Conservation (phyloP, 2,113 vertebrate genomes). For the Microtus oregoni region DNA sequence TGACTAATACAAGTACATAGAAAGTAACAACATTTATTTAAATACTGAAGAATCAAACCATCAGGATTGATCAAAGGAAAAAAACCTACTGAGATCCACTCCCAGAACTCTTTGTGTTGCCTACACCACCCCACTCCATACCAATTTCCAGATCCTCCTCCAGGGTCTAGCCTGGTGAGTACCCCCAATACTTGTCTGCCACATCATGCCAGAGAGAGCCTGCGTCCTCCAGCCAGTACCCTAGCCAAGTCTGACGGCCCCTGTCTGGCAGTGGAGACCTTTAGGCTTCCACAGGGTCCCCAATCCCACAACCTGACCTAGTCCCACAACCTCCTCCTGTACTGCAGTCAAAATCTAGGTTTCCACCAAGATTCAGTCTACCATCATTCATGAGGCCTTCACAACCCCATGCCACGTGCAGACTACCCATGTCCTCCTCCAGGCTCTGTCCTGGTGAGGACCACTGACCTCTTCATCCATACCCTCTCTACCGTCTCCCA, state of each 20-base stretch:
- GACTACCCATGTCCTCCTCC: background rate
- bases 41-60: background rate
- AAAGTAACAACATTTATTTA: background rate
- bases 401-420: background rate
- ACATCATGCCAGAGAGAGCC: background rate
- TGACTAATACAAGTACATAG: background rate
- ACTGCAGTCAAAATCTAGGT: background rate
- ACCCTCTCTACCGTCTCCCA: background rate
- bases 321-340: background rate
- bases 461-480: background rate
- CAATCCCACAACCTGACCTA: background rate
- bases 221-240: background rate
- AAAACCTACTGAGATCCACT: background rate
- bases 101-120: too few relatives aligned
- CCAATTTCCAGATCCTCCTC: background rate
- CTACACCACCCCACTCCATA: background rate
- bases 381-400: background rate
- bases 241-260: background rate
- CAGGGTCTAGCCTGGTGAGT: background rate
- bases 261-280: background rate
- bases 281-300: too few relatives aligned
- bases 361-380: background rate
- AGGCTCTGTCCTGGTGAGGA: background rate
- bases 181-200: background rate
- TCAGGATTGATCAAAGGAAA: background rate